Percentiles rank a stretch among this genome's conserved stretches.
phyloP scores from a whole-genome alignment of 2,113 vertebrate genomes.

The Callorhinus ursinus region DNA sequence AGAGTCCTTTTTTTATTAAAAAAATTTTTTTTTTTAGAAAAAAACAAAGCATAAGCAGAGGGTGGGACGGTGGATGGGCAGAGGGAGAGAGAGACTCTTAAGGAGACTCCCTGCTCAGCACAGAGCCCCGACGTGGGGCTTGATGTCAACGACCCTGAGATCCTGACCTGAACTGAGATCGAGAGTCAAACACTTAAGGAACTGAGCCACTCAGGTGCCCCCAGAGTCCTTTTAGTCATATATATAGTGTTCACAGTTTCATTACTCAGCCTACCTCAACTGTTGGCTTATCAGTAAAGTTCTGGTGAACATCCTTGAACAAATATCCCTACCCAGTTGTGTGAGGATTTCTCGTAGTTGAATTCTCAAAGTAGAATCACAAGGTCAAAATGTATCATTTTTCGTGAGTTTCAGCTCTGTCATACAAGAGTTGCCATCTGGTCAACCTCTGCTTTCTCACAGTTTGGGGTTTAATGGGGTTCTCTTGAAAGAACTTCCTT shows the following conservation, averaged over 20 bases:
- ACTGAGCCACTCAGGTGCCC: too few relatives aligned
- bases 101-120: not conserved
- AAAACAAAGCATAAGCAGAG: not conserved
- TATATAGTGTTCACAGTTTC: not conserved
- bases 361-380: not conserved
- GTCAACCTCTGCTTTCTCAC: not conserved
- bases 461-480: not conserved
- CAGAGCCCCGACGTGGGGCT: not conserved
- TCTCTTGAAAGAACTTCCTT: not conserved
- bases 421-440: not conserved
- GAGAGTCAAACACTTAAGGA: not conserved
- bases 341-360: not conserved
- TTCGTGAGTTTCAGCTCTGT: not conserved
- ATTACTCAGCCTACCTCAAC: not conserved
- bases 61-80: not conserved
- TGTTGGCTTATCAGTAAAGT: not conserved
- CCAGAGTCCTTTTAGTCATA: not conserved
- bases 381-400: not conserved
- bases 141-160: not conserved
- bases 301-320: not conserved
- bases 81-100: not conserved
- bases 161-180: not conserved
- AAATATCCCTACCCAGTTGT: not conserved
- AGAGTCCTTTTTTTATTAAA: not conserved
- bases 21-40: not conserved